These are phyloP conservation scores for Peucedramus taeniatus DNA, from an alignment of 2,113 vertebrate species.

Conservation along the genomic window DNA sequence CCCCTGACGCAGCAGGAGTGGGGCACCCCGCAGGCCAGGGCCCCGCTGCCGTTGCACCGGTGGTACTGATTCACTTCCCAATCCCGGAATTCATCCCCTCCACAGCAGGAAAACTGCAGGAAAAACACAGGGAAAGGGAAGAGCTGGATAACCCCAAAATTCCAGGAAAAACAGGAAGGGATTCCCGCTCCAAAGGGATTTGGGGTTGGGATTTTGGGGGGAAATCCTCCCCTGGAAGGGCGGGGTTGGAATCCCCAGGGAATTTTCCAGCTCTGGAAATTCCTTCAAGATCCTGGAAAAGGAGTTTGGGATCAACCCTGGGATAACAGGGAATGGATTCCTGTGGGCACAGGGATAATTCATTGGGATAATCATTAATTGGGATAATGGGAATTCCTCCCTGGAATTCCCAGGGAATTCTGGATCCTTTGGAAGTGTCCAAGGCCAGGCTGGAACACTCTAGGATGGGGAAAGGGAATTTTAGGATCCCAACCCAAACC, in stretches of 20 bases:
- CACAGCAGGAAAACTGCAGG: slow-evolving; percentile 86
- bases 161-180: rapidly evolving
- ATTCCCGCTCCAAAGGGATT: rapidly evolving
- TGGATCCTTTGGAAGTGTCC: not conserved
- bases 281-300: not conserved
- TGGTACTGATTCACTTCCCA: slow-evolving; percentile 89
- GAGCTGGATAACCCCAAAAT: rapidly evolving
- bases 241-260: not conserved
- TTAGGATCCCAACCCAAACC: not conserved
- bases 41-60: slow-evolving; percentile 82
- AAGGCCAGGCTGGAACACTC: not conserved
- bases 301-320: not conserved
- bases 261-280: not conserved
- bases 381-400: not conserved
- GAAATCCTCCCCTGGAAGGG: not conserved
- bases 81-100: slow-evolving; percentile 86
- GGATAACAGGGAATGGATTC: not conserved
- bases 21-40: slow-evolving; percentile 86
- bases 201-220: not conserved
- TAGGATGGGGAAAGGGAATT: not conserved
- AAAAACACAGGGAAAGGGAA: not conserved
- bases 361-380: not conserved
- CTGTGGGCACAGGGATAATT: not conserved
- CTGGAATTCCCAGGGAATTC: not conserved
- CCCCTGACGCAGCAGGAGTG: slow-evolving; percentile 82